Evolutionary conservation across 2,888 invertebrate genomes (phyloP).

Genomic region (Smittia aterrima): DNA sequence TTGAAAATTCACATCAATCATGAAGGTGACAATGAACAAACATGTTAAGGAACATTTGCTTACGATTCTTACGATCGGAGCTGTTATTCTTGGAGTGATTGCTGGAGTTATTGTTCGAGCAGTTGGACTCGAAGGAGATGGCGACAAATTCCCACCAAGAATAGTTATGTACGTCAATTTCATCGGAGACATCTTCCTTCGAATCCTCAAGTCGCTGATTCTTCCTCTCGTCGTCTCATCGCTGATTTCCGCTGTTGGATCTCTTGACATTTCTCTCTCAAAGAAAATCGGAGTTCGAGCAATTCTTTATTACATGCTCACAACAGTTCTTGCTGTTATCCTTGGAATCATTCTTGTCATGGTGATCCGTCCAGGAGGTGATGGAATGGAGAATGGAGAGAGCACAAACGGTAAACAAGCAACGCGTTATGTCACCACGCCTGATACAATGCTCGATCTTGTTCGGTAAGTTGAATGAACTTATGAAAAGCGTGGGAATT

Average conservation of each 20-base stretch:
- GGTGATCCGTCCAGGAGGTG: constrained; percentile 62
- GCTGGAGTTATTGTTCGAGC: constrained; percentile 57
- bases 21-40: constrained; percentile 11
- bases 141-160: constrained; percentile 56
- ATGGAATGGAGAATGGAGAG: constrained; percentile 44
- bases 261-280: constrained; percentile 65
- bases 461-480: constrained; percentile 57
- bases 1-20: neutral
- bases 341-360: constrained; percentile 70
- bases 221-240: constrained; percentile 69
- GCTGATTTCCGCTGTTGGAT: constrained; percentile 67
- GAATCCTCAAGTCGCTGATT: constrained; percentile 72
- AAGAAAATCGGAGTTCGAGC: constrained; percentile 66
- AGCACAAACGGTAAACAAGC: constrained; percentile 44
- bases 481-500: neutral
- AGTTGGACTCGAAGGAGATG: constrained; percentile 44
- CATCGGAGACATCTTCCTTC: constrained; percentile 68
- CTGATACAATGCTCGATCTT: constrained; percentile 69
- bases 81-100: constrained; percentile 58
- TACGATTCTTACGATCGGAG: constrained; percentile 60
- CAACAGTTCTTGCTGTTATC: constrained; percentile 67
- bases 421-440: constrained; percentile 59
- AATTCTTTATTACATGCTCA: constrained; percentile 66
- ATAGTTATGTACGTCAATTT: constrained; percentile 70
- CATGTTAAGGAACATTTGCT: constrained; percentile 51